A percentile compares a stretch with the other conserved stretches of the same genome.
Conservation (phyloP, 2,113 vertebrate genomes). For the Mobula hypostoma region DNA sequence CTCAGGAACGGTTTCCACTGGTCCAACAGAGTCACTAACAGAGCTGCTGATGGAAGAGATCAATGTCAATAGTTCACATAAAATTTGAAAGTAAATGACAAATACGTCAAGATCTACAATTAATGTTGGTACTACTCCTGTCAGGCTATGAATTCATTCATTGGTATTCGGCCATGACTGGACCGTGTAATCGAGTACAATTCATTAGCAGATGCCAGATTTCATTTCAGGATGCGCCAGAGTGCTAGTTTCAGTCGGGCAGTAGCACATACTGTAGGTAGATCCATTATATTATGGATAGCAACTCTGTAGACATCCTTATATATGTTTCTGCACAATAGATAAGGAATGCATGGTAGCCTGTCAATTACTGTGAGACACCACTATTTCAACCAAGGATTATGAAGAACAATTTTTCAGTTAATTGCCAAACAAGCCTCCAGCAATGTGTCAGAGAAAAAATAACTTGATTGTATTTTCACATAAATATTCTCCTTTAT, state of each 20-base stretch:
- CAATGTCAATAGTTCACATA: background rate
- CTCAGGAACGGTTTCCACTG: background rate
- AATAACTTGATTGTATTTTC: background rate
- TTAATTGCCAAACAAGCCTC: slow-evolving; percentile 8
- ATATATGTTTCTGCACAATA: background rate
- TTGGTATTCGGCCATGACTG: background rate
- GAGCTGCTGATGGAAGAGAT: background rate
- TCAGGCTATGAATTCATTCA: background rate
- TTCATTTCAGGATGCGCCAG: background rate
- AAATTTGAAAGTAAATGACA: background rate
- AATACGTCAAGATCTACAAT: background rate
- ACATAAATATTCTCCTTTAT: background rate
- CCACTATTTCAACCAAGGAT: slow-evolving; percentile 13
- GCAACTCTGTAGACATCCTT: background rate
- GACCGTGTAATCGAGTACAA: background rate
- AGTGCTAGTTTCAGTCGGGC: background rate
- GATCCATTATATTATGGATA: background rate
- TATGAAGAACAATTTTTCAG: background rate
- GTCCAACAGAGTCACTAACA: background rate
- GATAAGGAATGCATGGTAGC: background rate
- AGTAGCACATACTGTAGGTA: background rate
- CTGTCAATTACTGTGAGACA: background rate
- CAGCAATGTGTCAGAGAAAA: background rate
- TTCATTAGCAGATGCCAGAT: background rate
- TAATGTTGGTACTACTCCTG: background rate